Base-by-base conservation (phyloP, 2,888 invertebrate species). In the Lissonota sp. region DNA sequence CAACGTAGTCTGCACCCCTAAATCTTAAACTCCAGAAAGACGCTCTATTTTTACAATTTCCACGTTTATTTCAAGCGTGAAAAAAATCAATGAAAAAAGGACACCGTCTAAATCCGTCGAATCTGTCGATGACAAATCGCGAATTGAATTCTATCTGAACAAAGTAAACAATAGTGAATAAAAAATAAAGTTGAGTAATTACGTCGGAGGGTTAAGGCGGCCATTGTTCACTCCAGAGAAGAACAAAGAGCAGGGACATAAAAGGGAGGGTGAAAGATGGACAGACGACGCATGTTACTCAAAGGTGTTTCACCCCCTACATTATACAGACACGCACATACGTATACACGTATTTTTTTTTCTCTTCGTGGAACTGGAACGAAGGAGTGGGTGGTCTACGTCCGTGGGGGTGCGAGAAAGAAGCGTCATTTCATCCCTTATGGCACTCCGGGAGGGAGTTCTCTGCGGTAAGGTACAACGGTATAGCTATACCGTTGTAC, bases 281-380 rank as follows among this genome's bases (percentile, higher is more conserved):
- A 49, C 37, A 49, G 39, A 55, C 39, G 70, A 70, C 16, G 55
- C 49, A 67, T 58, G 37, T 73, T 64, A 42, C 60, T 42, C 62
- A 60, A 66, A 79, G 75, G 64, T 73, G 78, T 75, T 70, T 79
- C 71, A 64, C 63, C 60, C 76, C 58, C 74, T 26, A 26, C 26
- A 26, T 26, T 26, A 26, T 26, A 26, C 3, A 6, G 6, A 49
- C 14, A 14, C 12, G 42, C 12, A 55, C 46, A 58, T n/a, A 8
- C 53, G 26, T 40, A 12, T 49, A 39, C n/a, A n/a, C n/a, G n/a
- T n/a, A n/a, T n/a, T 46, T 7, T 6, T 37, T 16, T 12, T 57
- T 71, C 39, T 66, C 72, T 63, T 64, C 12, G 77, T 64, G 26
- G 8, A 62, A 76, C 14, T 76, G 39, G 58, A 73, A 64, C 55